These are phyloP conservation scores for Cryptotermes secundus DNA, from an alignment of 1,140 invertebrate genomes.

Conservation along the genomic window DNA sequence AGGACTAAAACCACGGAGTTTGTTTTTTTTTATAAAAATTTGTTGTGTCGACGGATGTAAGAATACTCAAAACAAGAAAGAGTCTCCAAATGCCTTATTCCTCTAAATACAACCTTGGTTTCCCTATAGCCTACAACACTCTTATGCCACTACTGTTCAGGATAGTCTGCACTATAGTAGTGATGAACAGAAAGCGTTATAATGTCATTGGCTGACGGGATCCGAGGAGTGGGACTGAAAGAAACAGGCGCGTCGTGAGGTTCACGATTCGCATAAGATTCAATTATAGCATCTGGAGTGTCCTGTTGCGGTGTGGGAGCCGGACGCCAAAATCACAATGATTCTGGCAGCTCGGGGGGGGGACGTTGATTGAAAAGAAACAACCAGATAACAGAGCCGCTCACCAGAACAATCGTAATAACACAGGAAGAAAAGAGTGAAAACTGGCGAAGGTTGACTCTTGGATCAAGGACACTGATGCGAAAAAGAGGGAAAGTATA, in stretches of 20 bases:
- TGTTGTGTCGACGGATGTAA: too few species aligned
- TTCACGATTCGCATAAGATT: constrained; percentile 2
- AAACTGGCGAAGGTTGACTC: too few species aligned
- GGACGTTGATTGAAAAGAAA: background rate
- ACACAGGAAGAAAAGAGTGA: background rate
- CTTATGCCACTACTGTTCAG: background rate
- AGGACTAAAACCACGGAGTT: too few species aligned
- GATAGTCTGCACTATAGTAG: background rate
- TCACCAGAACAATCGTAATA: too few species aligned
- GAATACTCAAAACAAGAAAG: too few species aligned
- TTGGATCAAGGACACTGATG: too few species aligned
- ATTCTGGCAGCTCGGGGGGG: background rate
- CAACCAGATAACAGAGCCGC: background rate
- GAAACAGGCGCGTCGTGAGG: background rate
- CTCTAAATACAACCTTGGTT: too few species aligned
- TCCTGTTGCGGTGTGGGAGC: background rate
- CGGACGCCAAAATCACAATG: background rate
- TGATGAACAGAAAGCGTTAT: background rate
- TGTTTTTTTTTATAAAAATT: too few species aligned
- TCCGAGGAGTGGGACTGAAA: background rate
- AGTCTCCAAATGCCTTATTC: too few species aligned
- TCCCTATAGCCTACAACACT: too few species aligned
- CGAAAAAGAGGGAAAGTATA: too few species aligned
- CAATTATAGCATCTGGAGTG: background rate
- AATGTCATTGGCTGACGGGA: background rate